A percentile compares a stretch with the other conserved stretches of the same genome.
Conservation (phyloP, 30 jellyfish, hydroid and myxozoan genomes). For the Hydractinia symbiolongicarpus region DNA sequence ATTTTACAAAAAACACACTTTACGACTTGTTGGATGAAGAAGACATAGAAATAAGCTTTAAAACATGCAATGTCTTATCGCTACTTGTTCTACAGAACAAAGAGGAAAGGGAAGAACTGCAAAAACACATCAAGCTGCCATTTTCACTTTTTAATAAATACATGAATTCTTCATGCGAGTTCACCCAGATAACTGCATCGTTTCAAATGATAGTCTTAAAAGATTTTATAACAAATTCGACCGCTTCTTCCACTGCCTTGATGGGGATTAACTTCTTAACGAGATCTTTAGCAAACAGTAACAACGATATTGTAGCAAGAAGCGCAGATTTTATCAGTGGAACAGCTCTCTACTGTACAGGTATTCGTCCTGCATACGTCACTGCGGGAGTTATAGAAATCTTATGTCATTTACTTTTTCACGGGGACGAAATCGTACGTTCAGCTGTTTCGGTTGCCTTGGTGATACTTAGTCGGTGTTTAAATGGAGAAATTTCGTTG, state of each 20-base stretch:
- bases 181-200: not conserved
- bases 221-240: not conserved
- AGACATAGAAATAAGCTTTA: not conserved
- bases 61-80: not conserved
- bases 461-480: not conserved
- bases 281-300: not conserved
- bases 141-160: not conserved
- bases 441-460: constrained; percentile 15
- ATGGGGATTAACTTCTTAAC: not conserved
- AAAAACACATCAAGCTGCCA: not conserved
- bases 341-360: constrained; percentile 6
- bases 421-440: not conserved
- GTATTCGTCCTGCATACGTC: constrained; percentile 9
- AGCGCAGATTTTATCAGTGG: constrained; percentile 3
- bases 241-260: not conserved
- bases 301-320: constrained; percentile 9
- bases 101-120: not conserved
- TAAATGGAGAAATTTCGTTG: constrained; percentile 6
- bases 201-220: constrained; percentile 5
- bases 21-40: not conserved
- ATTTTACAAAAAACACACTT: not conserved
- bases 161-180: not conserved
- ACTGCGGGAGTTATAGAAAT: not conserved
- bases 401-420: not conserved
- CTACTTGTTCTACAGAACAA: not conserved